phyloP scores from a whole-genome alignment of 1,140 invertebrate genomes.

The Halictus rubicundus region DNA sequence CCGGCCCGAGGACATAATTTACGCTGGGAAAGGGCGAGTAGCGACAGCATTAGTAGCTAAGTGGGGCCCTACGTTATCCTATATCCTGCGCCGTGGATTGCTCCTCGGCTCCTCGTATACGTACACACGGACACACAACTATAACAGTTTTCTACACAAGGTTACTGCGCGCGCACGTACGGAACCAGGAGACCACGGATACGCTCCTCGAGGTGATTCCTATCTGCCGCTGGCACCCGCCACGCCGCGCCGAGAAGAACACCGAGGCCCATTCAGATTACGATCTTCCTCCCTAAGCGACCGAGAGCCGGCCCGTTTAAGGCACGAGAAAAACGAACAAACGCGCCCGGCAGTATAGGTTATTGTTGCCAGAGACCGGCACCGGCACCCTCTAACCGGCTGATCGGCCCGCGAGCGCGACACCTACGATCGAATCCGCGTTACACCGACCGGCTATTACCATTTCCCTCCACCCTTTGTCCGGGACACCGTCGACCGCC shows the following conservation, averaged over 20 bases:
- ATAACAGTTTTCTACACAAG: too few relatives aligned
- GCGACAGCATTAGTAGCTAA: conserved; percentile 78
- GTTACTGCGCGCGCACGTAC: too few relatives aligned
- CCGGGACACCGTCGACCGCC: background rate
- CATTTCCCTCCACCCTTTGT: conserved; percentile 43
- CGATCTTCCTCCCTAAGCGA: conserved; percentile 61
- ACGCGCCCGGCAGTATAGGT: conserved; percentile 13
- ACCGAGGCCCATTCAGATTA: conserved; percentile 67
- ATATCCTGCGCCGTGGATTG: conserved; percentile 65
- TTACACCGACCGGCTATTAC: conserved; percentile 42
- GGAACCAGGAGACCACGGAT: conserved; percentile 32
- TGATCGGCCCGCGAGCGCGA: conserved; percentile 36
- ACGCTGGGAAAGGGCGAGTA: conserved; percentile 71
- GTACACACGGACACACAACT: conserved; percentile 23
- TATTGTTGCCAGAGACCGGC: conserved; percentile 13
- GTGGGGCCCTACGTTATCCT: conserved; percentile 76
- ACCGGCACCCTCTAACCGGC: background rate
- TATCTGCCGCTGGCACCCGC: conserved; percentile 66
- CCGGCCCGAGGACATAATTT: conserved; percentile 74
- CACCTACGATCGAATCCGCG: conserved; percentile 25
- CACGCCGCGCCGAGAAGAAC: conserved; percentile 53
- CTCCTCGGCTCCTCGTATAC: conserved; percentile 53
- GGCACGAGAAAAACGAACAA: conserved; percentile 46
- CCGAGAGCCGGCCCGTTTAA: conserved; percentile 49
- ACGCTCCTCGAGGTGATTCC: conserved; percentile 54